Evolutionary conservation across 2,113 vertebrate species (phyloP).

Genomic region (Clarias macrocephalus): DNA sequence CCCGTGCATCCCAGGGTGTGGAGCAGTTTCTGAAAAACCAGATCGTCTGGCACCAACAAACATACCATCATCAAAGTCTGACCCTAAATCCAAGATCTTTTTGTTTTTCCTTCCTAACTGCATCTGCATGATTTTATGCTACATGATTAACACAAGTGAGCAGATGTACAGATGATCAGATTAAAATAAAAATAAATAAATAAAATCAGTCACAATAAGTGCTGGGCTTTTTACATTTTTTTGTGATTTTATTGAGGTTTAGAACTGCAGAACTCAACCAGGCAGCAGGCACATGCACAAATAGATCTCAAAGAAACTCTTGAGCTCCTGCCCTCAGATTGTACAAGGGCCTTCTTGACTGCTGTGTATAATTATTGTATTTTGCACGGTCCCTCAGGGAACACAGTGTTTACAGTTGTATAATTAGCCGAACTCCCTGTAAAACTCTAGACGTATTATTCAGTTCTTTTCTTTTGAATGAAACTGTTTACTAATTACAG

Average conservation of each 20-base stretch:
- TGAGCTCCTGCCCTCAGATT: background rate
- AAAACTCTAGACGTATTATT: background rate
- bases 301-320: background rate
- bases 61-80: background rate
- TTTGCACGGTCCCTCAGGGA: background rate
- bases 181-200: background rate
- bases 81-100: background rate
- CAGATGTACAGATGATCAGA: background rate
- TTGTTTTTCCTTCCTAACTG: background rate
- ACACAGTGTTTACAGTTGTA: background rate
- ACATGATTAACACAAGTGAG: background rate
- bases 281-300: background rate
- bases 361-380: background rate
- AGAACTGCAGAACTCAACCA: background rate
- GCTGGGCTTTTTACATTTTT: too few relatives aligned
- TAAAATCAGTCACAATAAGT: background rate
- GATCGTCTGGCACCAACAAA: background rate
- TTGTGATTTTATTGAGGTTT: background rate
- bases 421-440: background rate
- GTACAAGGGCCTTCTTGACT: background rate
- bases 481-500: background rate
- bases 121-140: background rate
- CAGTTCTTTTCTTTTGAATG: background rate
- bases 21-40: background rate
- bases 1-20: too few relatives aligned